These are phyloP conservation scores for Plecotus auritus DNA, from an alignment of 2,113 vertebrate species.

Conservation along the genomic window DNA sequence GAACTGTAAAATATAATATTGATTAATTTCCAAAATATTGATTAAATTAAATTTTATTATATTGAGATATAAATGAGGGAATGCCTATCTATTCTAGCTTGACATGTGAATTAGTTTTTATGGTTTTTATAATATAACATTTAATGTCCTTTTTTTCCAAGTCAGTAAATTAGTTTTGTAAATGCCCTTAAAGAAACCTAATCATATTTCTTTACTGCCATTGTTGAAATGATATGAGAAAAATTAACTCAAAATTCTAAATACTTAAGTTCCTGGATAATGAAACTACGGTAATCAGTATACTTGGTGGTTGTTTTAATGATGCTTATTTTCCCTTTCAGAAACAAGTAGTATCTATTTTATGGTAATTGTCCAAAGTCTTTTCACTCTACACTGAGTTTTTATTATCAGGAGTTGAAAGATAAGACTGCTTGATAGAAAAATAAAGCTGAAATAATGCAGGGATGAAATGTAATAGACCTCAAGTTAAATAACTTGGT, in stretches of 20 bases:
- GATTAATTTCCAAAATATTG: background rate
- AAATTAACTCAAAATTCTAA: background rate
- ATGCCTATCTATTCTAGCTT: background rate
- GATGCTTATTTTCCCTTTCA: background rate
- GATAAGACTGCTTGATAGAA: background rate
- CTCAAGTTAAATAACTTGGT: background rate
- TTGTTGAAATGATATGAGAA: background rate
- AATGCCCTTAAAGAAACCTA: background rate
- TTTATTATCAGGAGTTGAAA: slow-evolving; percentile 23
- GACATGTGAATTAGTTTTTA: background rate
- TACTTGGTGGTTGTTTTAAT: background rate
- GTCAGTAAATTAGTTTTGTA: background rate
- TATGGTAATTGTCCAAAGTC: background rate
- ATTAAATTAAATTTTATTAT: slow-evolving; percentile 7
- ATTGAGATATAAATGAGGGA: background rate
- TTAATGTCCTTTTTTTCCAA: background rate
- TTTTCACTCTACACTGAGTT: slow-evolving; percentile 24
- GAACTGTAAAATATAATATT: slow-evolving; percentile 12
- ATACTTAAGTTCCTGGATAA: background rate
- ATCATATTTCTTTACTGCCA: background rate
- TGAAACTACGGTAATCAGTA: background rate
- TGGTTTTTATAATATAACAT: background rate
- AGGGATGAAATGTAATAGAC: background rate
- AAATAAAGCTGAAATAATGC: background rate
- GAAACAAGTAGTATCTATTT: background rate